These are phyloP conservation scores for Scrobipalpa costella DNA, from an alignment of 2,888 invertebrate genomes.

Conservation along the genomic window DNA sequence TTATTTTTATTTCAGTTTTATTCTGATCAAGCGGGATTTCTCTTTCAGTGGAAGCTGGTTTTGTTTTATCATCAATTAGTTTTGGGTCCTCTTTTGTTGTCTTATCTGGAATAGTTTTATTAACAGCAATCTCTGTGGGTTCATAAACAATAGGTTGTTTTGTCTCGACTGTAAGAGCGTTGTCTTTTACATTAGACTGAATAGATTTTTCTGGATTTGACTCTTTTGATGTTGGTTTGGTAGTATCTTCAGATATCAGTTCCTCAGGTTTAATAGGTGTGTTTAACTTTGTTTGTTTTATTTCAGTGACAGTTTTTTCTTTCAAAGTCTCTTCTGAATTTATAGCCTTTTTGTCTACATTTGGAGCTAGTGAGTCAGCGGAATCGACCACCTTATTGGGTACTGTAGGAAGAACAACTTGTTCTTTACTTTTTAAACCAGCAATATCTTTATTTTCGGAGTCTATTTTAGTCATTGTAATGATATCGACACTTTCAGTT, in stretches of 20 bases:
- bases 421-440: not conserved
- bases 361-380: not conserved
- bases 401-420: not conserved
- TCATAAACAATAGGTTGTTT: not conserved
- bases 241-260: not conserved
- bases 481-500: not conserved
- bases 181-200: not conserved
- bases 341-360: not conserved
- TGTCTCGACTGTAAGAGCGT: not conserved
- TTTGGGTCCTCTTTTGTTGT: not conserved
- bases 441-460: not conserved
- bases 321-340: not conserved
- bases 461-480: not conserved
- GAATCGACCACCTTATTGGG: not conserved
- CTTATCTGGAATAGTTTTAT: not conserved
- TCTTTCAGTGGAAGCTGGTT: not conserved
- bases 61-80: not conserved
- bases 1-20: constrained; percentile 23
- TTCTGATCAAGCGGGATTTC: not conserved
- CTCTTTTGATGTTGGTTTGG: not conserved
- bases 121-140: not conserved
- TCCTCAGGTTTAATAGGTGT: not conserved
- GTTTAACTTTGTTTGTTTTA: not conserved
- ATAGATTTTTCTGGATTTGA: not conserved
- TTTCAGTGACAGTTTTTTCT: not conserved